Evolutionary conservation across 2,113 vertebrate genomes (phyloP), one percentile per base, ranked within the genome.

Genomic region (Tachuris rubrigastra): DNA sequence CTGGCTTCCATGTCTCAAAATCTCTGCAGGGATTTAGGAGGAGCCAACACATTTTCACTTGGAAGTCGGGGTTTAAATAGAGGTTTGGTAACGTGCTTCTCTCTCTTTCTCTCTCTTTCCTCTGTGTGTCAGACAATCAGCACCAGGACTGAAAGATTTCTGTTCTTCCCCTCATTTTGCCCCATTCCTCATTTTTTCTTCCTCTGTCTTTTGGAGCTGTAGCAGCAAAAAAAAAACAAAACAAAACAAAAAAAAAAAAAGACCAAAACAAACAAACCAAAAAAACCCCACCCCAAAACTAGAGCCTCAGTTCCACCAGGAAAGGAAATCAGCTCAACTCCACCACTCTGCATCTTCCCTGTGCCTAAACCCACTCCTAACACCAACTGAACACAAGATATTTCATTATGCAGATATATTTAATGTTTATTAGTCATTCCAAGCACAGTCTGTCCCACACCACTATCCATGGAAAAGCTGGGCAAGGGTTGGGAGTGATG

Each of bases 1-100:
- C 79, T 93, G 94, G 65, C 80, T 89, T 95, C 93, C 2, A 3
- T 52, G 86, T 42, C 96, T 96, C 94, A 75, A 65, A 92, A 96
- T 85, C 95, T 90, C 94, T 5, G 14, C 2, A 82, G 80, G 95
- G 96, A 97, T 96, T 96, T 96, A 95, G 87, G 76, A 96, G 93
- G 90, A 96, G 95, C 75, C 95, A 95, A 96, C 95, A 77, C 85
- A 97, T 96, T 97, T 97, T 94, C 95, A 96, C 96, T 96, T 96
- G 93, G 22, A 95, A 96, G 82, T 47, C 37, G 44, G 93, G 85
- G 88, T 93, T 96, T 50, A 90, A 94, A 85, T 53, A 83, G 71
- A 88, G 81, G 41, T 93, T 83, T 83, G 71, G 55, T 72, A 91
- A 52, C 0, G 2, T 24, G 55, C 49, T 89, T 22, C 56, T 44